Evolutionary conservation across 1,140 invertebrate species (phyloP).

Genomic region (Euwallacea similis): DNA sequence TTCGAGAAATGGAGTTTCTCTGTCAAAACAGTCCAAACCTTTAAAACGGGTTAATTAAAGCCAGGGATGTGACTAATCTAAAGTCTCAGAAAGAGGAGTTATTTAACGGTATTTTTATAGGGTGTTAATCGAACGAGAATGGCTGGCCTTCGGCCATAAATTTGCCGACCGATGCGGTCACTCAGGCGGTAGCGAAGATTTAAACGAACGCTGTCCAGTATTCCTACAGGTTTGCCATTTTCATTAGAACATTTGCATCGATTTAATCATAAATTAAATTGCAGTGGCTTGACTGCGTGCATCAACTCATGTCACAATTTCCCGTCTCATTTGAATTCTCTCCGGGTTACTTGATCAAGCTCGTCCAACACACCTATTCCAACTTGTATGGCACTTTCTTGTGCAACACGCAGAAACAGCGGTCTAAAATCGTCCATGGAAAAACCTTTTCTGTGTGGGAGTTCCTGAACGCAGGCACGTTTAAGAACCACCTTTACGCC

Average conservation of each 20-base stretch:
- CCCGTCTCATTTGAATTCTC: slow-evolving; percentile 96
- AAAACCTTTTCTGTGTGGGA: slow-evolving; percentile 87
- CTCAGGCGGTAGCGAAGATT: slow-evolving; percentile 77
- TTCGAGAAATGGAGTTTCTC: too few relatives aligned
- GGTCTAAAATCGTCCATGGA: slow-evolving; percentile 67
- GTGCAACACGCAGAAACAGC: slow-evolving; percentile 84
- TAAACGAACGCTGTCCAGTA: slow-evolving; percentile 92
- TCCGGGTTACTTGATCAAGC: slow-evolving; percentile 88
- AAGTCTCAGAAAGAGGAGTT: neutral
- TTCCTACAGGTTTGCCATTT: slow-evolving; percentile 65
- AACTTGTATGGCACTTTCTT: slow-evolving; percentile 97
- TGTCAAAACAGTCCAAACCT: too few relatives aligned
- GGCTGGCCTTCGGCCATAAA: slow-evolving; percentile 97
- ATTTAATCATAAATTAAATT: neutral
- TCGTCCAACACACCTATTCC: slow-evolving; percentile 93
- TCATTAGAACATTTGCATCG: neutral
- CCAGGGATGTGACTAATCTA: neutral
- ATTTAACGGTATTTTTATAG: slow-evolving; percentile 62
- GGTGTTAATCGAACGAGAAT: slow-evolving; percentile 89
- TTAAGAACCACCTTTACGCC: slow-evolving; percentile 84
- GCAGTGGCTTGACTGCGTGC: slow-evolving; percentile 96
- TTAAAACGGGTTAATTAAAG: too few relatives aligned
- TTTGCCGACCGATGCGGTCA: slow-evolving; percentile 94
- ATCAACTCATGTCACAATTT: slow-evolving; percentile 89
- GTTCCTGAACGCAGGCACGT: slow-evolving; percentile 75